Base-by-base conservation (phyloP, 1,140 invertebrate genomes). In the Bombus superbus region DNA sequence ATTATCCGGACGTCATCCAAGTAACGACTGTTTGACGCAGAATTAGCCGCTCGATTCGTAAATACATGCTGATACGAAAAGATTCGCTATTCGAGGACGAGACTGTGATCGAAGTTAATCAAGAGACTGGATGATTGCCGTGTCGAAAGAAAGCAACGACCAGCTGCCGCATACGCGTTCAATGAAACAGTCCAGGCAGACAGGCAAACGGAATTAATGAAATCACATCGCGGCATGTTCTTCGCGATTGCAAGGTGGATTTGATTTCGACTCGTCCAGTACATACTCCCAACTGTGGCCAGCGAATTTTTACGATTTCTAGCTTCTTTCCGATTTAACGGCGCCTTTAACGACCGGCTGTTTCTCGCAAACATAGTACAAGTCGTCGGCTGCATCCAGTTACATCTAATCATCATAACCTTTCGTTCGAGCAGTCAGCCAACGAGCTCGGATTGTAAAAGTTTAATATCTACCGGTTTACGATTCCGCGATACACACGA, bases 331-430 rank as follows among this genome's bases (percentile, higher is more conserved):
- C 92, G 94, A 95, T 94, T 95, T 95, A 95, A 94, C 91, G 94
- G 91, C 92, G 90, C 83, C 89, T 95, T 95, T 95, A 95, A 95
- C 93, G 93, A 94, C 89, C 85, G 44, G 59, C 38, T 77, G 76
- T 80, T 75, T 88, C 86, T 90, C 86, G 85, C 88, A 86, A 89
- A 92, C 91, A 92, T 88, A 81, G 81, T 81, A 84, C 82, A 90
- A 80, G 62, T 28, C 77, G 66, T 62, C 74, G 72, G 87, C 81
- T 83, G 88, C 89, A 95, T 94, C 94, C 90, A 93, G 94, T 94
- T 95, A 95, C 94, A 95, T 95, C 94, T 95, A 95, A 95, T 95
- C 94, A 95, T 95, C 94, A 91, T 95, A 94, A 95, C 93, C 92
- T 94, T 92, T 92, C 94, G 92, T 93, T 90, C 92, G 90, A 91